These are phyloP conservation scores for Heliothis peltigera DNA, from an alignment of 2,888 invertebrate species.

Conservation along the genomic window DNA sequence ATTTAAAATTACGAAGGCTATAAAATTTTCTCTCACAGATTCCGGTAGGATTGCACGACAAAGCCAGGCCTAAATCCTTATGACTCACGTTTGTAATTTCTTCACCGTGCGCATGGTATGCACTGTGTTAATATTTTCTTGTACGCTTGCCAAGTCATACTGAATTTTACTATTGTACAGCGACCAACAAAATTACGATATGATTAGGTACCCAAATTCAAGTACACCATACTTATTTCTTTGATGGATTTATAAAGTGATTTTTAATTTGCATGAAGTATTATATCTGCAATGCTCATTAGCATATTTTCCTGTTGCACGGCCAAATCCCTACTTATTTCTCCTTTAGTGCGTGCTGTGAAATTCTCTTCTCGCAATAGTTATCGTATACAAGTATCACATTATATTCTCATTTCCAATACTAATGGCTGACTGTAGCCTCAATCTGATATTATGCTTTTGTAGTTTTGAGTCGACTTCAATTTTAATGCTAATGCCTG, in stretches of 20 bases:
- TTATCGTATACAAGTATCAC: no score
- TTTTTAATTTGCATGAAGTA: not conserved
- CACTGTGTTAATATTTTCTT: slow-evolving; percentile 67
- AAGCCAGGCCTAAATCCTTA: slow-evolving; percentile 41
- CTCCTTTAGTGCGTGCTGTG: not conserved
- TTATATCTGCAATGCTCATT: not conserved
- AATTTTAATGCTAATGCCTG: not conserved
- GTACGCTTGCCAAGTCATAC: slow-evolving; percentile 63
- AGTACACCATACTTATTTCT: slow-evolving; percentile 19
- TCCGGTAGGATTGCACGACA: slow-evolving; percentile 16
- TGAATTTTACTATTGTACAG: slow-evolving; percentile 54
- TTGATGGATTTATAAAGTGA: not conserved
- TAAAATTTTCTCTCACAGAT: slow-evolving; percentile 1
- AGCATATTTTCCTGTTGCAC: not conserved
- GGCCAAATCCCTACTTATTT: not conserved
- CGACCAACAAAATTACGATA: slow-evolving; percentile 50
- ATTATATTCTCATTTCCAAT: no score
- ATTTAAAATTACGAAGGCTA: not conserved
- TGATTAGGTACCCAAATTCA: slow-evolving; percentile 41
- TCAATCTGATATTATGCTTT: not conserved
- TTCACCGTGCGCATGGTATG: slow-evolving; percentile 56
- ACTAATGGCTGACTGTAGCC: no score
- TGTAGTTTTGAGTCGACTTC: not conserved
- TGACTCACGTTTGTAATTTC: slow-evolving; percentile 51
- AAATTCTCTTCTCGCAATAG: not conserved